Evolutionary conservation across 2,113 vertebrate genomes (phyloP).

Genomic region (Himantopus leucocephalus): DNA sequence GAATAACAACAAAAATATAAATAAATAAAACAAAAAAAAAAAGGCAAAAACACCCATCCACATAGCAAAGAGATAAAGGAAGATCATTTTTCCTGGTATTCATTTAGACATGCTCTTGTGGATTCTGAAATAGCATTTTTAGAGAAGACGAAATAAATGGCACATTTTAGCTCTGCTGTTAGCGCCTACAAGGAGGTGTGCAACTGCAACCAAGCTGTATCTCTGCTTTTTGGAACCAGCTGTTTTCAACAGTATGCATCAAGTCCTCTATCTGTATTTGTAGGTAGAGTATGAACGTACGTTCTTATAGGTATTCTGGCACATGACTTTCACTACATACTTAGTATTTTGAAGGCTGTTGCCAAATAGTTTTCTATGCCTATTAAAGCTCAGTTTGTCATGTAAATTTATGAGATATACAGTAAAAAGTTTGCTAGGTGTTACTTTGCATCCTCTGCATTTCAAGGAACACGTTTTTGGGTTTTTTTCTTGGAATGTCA

Average conservation of each 20-base stretch:
- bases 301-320: neutral
- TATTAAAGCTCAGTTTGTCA: neutral
- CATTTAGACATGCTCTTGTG: neutral
- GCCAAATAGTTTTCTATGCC: neutral
- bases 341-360: neutral
- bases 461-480: neutral
- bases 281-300: neutral
- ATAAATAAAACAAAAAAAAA: neutral
- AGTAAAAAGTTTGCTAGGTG: neutral
- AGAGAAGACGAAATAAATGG: neutral
- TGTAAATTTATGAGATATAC: neutral
- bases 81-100: neutral
- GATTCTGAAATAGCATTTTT: neutral
- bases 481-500: neutral
- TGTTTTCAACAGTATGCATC: neutral
- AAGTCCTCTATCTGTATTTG: neutral
- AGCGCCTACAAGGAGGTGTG: neutral
- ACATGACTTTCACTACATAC: neutral
- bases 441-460: neutral
- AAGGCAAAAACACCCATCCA: neutral
- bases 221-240: neutral
- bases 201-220: neutral
- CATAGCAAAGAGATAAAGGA: neutral
- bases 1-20: neutral
- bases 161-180: neutral